Base-by-base conservation (phyloP, 53 echinoderm and acorn worm species). In the Actinopyga echinites region DNA sequence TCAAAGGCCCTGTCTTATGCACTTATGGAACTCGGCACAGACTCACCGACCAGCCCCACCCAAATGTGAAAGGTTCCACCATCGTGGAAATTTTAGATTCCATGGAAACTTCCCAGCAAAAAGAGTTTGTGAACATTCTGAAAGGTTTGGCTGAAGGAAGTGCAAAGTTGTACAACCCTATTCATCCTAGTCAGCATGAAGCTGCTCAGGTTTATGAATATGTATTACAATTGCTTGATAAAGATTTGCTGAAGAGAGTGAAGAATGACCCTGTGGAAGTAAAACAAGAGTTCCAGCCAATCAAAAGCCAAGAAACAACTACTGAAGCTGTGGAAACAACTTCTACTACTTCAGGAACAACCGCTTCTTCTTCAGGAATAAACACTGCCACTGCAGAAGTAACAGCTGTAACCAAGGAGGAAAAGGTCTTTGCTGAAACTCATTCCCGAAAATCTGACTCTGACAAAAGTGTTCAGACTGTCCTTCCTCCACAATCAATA, bases 11-110 rank as follows among this genome's bases (percentile, higher is more conserved):
- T 0, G 89, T 91, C 0, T 81, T 96, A 12, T 89, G 88, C 87
- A 93, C 93, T 15, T 91, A 88, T 58, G 96, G 96, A 2, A 93
- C 93, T 24, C 55, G 93, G 24, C 93, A 96, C 69, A 79, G 84
- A 56, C 65, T 75, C 8, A 79, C 87, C 2, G 74, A 85, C 61
- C 62, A 87, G 69, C 65, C 87, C 15, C 85, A 91, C 65, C 96
- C 93, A 8, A 91, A 87, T 5, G 56, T 82, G 49, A 79, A 82
- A 6, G 93, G 96, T 5, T 89, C 93, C 12, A 91, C 88, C 35
- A 78, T 93, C 12, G 67, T 69, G 54, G 85, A 83, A 4, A 87
- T 90, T 75, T 75, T 95, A 40, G 56, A 75, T 52, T 56, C 67
- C 45, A 89, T 96, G 96, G 57, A 74, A 0, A 21, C 54, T 15